A percentile compares a stretch with the other conserved stretches of the same genome.
phyloP scores from a whole-genome alignment of 2,888 invertebrate genomes.

The Epicampocera succincta region DNA sequence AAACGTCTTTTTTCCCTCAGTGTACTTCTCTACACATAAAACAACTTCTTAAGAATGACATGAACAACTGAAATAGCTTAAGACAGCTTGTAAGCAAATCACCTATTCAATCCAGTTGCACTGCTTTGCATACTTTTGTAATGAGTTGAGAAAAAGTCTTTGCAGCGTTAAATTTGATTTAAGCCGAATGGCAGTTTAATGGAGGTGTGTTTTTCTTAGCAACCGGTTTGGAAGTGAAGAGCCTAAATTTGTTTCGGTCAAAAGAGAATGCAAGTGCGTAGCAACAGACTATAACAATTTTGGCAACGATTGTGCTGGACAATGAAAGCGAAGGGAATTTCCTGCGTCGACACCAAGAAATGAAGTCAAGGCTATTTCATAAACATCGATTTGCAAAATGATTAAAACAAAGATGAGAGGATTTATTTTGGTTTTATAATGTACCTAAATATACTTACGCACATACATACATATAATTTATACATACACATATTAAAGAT shows the following conservation, averaged over 20 bases:
- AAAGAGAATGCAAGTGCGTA: constrained; percentile 30
- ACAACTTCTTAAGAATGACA: no score
- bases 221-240: constrained; percentile 34
- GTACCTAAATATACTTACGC: no score
- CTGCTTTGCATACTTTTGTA: no score
- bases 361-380: constrained; percentile 55
- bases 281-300: constrained; percentile 28
- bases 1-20: no score
- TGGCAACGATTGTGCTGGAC: background rate
- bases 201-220: constrained; percentile 24
- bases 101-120: no score
- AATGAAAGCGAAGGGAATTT: constrained; percentile 65
- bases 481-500: no score
- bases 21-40: no score
- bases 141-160: background rate
- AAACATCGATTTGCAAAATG: constrained; percentile 11
- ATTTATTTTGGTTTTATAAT: constrained; percentile 15
- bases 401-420: constrained; percentile 17
- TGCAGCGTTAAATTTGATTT: background rate
- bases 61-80: no score
- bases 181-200: constrained; percentile 13
- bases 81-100: no score
- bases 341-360: constrained; percentile 38
- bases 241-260: constrained; percentile 3
- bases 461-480: no score